Conservation (phyloP, 2,888 invertebrate species). For the Colletes collaris region DNA sequence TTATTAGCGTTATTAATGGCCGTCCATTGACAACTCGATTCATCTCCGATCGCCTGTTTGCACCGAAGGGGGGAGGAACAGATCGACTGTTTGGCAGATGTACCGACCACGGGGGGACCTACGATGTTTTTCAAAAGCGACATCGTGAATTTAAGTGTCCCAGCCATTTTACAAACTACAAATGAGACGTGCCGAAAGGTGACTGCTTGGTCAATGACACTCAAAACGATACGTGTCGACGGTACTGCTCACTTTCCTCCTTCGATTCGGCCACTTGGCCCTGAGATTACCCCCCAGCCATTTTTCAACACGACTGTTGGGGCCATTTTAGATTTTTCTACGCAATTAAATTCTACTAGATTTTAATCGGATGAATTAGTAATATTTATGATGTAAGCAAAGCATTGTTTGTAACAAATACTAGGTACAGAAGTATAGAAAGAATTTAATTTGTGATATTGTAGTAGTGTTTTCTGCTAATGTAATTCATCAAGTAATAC, state of each 20-base stretch:
- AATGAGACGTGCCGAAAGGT: conserved; percentile 22
- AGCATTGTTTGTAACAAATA: too few relatives aligned
- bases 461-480: too few relatives aligned
- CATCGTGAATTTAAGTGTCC: conserved; percentile 27
- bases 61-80: conserved; percentile 44
- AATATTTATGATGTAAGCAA: too few relatives aligned
- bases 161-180: background rate
- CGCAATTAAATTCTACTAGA: too few relatives aligned
- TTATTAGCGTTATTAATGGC: conserved; percentile 82
- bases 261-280: too few relatives aligned
- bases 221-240: background rate
- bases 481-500: too few relatives aligned
- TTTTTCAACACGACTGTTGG: too few relatives aligned
- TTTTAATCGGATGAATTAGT: too few relatives aligned
- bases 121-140: conserved; percentile 36
- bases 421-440: too few relatives aligned
- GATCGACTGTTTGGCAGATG: conserved; percentile 67
- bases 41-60: conserved; percentile 64
- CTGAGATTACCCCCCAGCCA: too few relatives aligned
- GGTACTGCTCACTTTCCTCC: conserved; percentile 4
- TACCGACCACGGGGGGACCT: conserved; percentile 21
- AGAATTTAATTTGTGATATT: too few relatives aligned
- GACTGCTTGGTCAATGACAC: conserved; percentile 9
- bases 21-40: conserved; percentile 74
- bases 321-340: too few relatives aligned